A percentile compares a stretch with the other conserved stretches of the same genome.
phyloP scores from a whole-genome alignment of 2,888 invertebrate genomes.

The Xylota segnis region DNA sequence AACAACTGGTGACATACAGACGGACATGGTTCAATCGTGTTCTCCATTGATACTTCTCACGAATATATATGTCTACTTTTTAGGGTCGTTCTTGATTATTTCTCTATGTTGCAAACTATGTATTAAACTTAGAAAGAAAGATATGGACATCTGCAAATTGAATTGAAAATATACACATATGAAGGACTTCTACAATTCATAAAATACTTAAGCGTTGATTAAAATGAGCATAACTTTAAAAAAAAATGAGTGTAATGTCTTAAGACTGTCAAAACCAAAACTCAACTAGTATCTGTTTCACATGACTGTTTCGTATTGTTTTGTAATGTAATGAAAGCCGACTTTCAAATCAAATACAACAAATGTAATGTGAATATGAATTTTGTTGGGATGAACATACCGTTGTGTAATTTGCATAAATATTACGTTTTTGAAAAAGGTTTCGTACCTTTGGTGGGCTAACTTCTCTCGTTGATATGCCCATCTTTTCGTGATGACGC shows the following conservation, averaged over 20 bases:
- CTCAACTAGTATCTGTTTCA: constrained; percentile 21
- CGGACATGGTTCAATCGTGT: no score
- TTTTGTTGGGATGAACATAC: constrained; percentile 84
- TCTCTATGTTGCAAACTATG: no score
- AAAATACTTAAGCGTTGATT: not conserved
- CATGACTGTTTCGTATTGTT: constrained; percentile 56
- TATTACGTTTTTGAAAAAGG: constrained; percentile 84
- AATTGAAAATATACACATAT: no score
- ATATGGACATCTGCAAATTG: no score
- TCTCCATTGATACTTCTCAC: no score
- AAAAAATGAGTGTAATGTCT: not conserved
- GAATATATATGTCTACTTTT: no score
- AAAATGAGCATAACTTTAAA: not conserved
- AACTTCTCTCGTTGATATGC: constrained; percentile 96
- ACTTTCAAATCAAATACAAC: constrained; percentile 4
- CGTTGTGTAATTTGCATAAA: constrained; percentile 85
- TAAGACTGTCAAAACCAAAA: constrained; percentile 7
- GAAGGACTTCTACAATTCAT: no score
- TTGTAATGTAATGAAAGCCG: not conserved
- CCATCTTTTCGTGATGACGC: constrained; percentile 97
- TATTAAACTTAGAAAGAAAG: no score
- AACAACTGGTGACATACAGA: no score
- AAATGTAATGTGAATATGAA: constrained; percentile 57
- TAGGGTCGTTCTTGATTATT: no score
- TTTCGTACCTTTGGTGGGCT: constrained; percentile 93